Conservation (phyloP, 53 echinoderm and acorn worm genomes). For the Holothuria scabra region DNA sequence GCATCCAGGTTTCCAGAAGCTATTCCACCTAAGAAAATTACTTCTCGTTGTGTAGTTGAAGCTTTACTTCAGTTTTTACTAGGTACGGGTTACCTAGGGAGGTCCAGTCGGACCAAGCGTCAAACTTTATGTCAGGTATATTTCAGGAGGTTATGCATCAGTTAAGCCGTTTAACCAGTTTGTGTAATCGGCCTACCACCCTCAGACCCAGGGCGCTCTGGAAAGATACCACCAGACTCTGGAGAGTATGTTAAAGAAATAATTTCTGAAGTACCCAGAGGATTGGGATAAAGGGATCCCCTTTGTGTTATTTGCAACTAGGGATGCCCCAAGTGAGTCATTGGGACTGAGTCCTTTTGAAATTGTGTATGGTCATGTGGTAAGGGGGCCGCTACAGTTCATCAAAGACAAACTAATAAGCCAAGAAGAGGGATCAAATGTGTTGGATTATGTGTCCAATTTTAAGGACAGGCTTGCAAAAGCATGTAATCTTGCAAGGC, state of each 20-base stretch:
- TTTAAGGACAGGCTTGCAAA: slow-evolving; percentile 54
- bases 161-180: slow-evolving; percentile 56
- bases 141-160: slow-evolving; percentile 59
- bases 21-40: slow-evolving; percentile 50
- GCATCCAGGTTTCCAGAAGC: slow-evolving; percentile 68
- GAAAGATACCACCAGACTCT: slow-evolving; percentile 64
- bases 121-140: slow-evolving; percentile 61
- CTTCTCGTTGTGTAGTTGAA: slow-evolving; percentile 41
- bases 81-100: slow-evolving; percentile 60
- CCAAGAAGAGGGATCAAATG: slow-evolving; percentile 29
- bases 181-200: slow-evolving; percentile 63
- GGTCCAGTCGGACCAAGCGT: slow-evolving; percentile 69
- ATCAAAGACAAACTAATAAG: slow-evolving; percentile 57
- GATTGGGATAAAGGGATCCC: slow-evolving; percentile 72
- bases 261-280: slow-evolving; percentile 22
- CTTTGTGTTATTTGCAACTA: slow-evolving; percentile 62
- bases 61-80: slow-evolving; percentile 65
- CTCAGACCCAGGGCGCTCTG: slow-evolving; percentile 63
- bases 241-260: slow-evolving; percentile 47
- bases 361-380: slow-evolving; percentile 62
- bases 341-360: slow-evolving; percentile 73
- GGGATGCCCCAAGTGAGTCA: slow-evolving; percentile 53
- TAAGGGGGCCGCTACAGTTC: slow-evolving; percentile 56
- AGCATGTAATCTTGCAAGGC: slow-evolving; percentile 53
- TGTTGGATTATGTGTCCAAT: slow-evolving; percentile 67